These are phyloP conservation scores for Dynastes grantii DNA, from an alignment of 2,888 invertebrate species.

Conservation along the genomic window DNA sequence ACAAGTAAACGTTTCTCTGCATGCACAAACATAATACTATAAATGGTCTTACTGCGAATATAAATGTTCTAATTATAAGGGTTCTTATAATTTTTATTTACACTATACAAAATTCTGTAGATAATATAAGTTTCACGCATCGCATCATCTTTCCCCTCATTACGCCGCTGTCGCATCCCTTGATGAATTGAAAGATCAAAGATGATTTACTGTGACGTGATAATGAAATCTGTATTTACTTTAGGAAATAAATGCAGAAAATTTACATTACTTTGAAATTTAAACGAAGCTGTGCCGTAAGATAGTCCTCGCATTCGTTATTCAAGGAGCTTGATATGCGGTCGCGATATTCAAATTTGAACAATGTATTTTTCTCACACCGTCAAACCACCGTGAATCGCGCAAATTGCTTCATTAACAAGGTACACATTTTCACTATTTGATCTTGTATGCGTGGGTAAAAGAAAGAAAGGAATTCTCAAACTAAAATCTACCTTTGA, in stretches of 20 bases:
- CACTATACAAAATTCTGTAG: no score
- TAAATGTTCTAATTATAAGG: no score
- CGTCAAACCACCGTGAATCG: not conserved
- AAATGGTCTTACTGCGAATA: no score
- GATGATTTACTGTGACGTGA: conserved; percentile 8
- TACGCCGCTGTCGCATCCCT: not conserved
- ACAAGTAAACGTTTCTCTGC: no score
- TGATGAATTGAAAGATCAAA: conserved; percentile 7
- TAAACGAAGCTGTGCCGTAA: not conserved
- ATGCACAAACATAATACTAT: no score
- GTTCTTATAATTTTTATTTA: no score
- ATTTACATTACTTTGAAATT: conserved; percentile 33
- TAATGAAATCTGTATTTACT: conserved; percentile 30
- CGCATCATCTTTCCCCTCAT: not conserved
- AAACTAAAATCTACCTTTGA: no score
- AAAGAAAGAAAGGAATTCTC: not conserved
- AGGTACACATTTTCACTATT: not conserved
- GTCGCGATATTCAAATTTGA: conserved; percentile 11
- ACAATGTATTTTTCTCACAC: conserved; percentile 6
- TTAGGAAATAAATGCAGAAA: conserved; percentile 18
- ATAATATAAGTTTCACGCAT: not conserved
- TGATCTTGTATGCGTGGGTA: not conserved
- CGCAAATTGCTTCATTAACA: conserved; percentile 15
- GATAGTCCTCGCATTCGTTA: conserved; percentile 8
- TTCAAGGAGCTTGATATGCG: conserved; percentile 11